phyloP scores from a whole-genome alignment of 2,888 invertebrate genomes.

The Gerris lacustris region DNA sequence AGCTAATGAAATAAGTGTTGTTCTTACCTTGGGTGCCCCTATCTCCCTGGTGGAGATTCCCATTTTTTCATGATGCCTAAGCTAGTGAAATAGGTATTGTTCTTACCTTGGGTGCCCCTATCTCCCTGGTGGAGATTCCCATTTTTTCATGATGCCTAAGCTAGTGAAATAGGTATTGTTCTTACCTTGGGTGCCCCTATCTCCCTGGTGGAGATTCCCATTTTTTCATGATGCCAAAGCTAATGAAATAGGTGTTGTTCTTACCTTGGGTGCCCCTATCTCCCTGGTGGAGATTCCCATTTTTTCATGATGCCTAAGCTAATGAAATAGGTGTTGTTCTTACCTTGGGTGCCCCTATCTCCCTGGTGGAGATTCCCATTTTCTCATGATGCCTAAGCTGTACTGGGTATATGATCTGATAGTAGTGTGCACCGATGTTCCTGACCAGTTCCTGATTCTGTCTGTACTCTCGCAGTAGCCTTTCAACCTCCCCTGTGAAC shows the following conservation, averaged over 20 bases:
- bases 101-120: constrained; percentile 77
- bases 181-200: too few species aligned
- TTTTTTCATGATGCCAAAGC: constrained; percentile 86
- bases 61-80: too few species aligned
- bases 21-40: constrained; percentile 76
- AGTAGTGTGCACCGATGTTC: constrained; percentile 81
- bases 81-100: too few species aligned
- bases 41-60: too few species aligned
- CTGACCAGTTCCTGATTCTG: constrained; percentile 86
- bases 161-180: too few species aligned
- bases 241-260: too few species aligned
- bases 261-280: too few species aligned
- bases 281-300: constrained; percentile 90
- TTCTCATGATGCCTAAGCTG: constrained; percentile 89
- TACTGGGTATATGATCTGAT: constrained; percentile 89
- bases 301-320: constrained; percentile 87
- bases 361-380: constrained; percentile 88
- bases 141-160: constrained; percentile 88
- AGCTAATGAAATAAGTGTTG: too few species aligned
- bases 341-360: constrained; percentile 79
- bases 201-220: constrained; percentile 89
- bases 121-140: constrained; percentile 87
- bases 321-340: too few species aligned
- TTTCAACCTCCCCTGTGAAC: constrained; percentile 73
- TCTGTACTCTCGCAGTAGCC: constrained; percentile 76